Base-by-base conservation (phyloP, 2,888 invertebrate genomes). In the Pardosa pseudoannulata region DNA sequence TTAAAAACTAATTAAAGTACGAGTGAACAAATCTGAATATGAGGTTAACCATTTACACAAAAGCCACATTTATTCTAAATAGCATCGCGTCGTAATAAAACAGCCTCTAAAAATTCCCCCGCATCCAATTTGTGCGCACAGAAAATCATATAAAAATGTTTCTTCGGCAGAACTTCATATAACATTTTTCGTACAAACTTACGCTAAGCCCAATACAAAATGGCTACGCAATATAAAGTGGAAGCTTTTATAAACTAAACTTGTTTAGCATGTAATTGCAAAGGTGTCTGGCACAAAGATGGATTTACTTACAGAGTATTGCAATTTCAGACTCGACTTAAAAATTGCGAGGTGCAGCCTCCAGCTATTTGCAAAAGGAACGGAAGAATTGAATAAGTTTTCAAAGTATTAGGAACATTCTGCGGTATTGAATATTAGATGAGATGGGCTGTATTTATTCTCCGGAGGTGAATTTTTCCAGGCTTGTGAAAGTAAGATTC, bases 61-160 rank as follows among this genome's bases (percentile, higher is more conserved):
- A 46, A 46, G 41, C 41, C 16, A 6, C 16, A 46, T 46, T 16
- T 1, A 56, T 19, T 56, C 56, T 23, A 23, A 56, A 56, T 11
- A 11, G 23, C n/a, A n/a, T n/a, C 23, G 11, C 23, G 23, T 46
- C 16, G 9, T 2, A 46, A 46, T 46, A 46, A 46, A 46, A 46
- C 1, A 46, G 9, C 41, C 16, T 16, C 41, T 46, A 46, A 46
- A 46, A 46, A 46, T 46, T 46, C 41, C 9, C n/a, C 41, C 13
- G 2, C 16, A 46, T 46, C 41, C 41, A 56, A 56, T 23, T 23
- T 56, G 6, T 23, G 11, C 23, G n/a, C n/a, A n/a, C n/a, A n/a
- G n/a, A 7, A 46, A 23, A n/a, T 56, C 56, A 23, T 56, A 56
- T 56, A 56, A 56, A 56, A 56, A 56, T 56, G 56, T 56, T 56